phyloP scores from a whole-genome alignment of 2,888 invertebrate genomes.

The Gnatocerus cornutus region DNA sequence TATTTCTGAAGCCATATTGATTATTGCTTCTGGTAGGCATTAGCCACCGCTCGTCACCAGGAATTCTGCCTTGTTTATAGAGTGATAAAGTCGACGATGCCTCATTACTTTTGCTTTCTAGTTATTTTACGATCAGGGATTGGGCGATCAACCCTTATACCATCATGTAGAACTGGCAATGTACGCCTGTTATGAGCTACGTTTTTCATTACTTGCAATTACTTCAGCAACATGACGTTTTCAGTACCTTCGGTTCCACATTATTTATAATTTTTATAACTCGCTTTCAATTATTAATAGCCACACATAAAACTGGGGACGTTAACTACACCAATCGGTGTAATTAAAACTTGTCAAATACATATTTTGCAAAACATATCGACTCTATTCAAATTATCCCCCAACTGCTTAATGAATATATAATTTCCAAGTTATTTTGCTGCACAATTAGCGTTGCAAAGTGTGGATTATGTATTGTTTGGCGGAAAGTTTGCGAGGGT shows the following conservation, averaged over 20 bases:
- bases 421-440: no score
- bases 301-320: slow-evolving; percentile 39
- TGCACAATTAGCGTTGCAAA: no score
- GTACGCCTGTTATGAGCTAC: slow-evolving; percentile 50
- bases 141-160: slow-evolving; percentile 54
- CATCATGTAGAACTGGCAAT: slow-evolving; percentile 48
- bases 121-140: slow-evolving; percentile 66
- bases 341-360: slow-evolving; percentile 38
- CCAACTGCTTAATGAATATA: no score
- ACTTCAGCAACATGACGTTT: slow-evolving; percentile 63
- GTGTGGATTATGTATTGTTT: no score
- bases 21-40: slow-evolving; percentile 59
- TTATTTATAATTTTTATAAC: slow-evolving; percentile 43
- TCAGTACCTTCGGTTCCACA: slow-evolving; percentile 33
- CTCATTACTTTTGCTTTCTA: slow-evolving; percentile 68
- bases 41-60: slow-evolving; percentile 59
- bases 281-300: slow-evolving; percentile 39
- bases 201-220: slow-evolving; percentile 67
- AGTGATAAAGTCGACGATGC: slow-evolving; percentile 69
- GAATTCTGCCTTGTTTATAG: slow-evolving; percentile 67
- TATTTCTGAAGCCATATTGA: slow-evolving; percentile 62
- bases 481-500: slow-evolving; percentile 3
- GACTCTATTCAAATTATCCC: neutral
- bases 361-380: slow-evolving; percentile 14
- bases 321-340: slow-evolving; percentile 36